Percentiles rank a stretch among this genome's conserved stretches.
These are phyloP conservation scores for Pantherophis vulpinus DNA, from an alignment of 2,797 vertebrate species.

Conservation along the genomic window DNA sequence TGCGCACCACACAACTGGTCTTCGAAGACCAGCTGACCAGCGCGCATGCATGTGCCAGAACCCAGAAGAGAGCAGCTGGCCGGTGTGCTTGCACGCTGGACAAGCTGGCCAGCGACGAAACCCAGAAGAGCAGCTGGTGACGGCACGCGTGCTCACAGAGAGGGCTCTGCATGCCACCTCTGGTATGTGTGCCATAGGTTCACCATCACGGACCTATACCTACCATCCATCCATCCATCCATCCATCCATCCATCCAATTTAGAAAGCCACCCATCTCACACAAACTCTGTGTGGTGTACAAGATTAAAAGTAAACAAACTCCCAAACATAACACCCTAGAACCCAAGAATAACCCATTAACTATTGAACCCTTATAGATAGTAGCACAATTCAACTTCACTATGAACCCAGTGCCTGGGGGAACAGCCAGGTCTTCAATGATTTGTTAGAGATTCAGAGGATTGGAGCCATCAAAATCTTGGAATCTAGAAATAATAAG, in stretches of 20 bases:
- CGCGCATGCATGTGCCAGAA: too few relatives aligned
- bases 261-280: not conserved
- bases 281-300: not conserved
- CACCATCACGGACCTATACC: too few relatives aligned
- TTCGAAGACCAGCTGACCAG: too few relatives aligned
- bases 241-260: not conserved
- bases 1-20: too few relatives aligned
- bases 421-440: not conserved
- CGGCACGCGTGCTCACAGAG: too few relatives aligned
- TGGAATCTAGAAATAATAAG: not conserved
- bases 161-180: too few relatives aligned
- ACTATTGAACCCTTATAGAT: not conserved
- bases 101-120: too few relatives aligned
- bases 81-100: too few relatives aligned
- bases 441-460: not conserved
- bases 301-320: not conserved
- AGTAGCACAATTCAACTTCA: not conserved
- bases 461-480: not conserved
- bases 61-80: too few relatives aligned
- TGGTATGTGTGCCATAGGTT: too few relatives aligned
- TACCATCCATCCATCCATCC: too few relatives aligned
- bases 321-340: not conserved
- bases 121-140: too few relatives aligned
- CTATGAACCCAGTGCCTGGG: not conserved
- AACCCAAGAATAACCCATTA: not conserved